phyloP scores from a whole-genome alignment of 2,113 vertebrate species.

The Salminus brasiliensis region DNA sequence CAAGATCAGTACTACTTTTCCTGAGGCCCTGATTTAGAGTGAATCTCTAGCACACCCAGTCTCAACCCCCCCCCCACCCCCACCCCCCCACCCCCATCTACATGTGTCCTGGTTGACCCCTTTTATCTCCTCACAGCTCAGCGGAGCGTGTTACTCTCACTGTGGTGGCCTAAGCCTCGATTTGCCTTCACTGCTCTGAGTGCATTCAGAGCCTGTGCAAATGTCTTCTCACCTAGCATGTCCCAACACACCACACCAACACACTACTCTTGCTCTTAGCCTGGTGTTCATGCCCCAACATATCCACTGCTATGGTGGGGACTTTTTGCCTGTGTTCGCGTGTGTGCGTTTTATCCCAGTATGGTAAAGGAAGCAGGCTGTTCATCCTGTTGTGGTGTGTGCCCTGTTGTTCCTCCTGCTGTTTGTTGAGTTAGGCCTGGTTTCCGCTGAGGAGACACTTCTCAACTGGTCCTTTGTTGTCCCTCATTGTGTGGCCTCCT shows the following conservation, averaged over 20 bases:
- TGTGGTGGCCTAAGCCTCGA: neutral
- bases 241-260: constrained; percentile 10
- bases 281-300: neutral
- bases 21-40: neutral
- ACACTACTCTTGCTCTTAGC: neutral
- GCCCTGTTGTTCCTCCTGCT: constrained; percentile 47
- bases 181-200: neutral
- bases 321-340: neutral
- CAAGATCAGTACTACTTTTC: no score
- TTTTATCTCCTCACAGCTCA: neutral
- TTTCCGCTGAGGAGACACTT: constrained; percentile 43
- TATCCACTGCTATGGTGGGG: constrained; percentile 7
- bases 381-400: constrained; percentile 58
- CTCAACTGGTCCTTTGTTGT: constrained; percentile 16
- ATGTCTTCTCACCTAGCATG: constrained; percentile 9
- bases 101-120: neutral
- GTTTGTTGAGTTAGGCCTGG: constrained; percentile 19
- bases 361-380: constrained; percentile 45
- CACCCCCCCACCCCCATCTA: no score
- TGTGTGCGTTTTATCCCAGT: constrained; percentile 19
- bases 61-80: no score
- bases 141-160: neutral
- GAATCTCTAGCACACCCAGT: neutral
- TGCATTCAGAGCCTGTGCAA: neutral
- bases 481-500: constrained; percentile 47